Base-by-base conservation (phyloP, 2,113 vertebrate species). In the Ptychochromis oligacanthus region DNA sequence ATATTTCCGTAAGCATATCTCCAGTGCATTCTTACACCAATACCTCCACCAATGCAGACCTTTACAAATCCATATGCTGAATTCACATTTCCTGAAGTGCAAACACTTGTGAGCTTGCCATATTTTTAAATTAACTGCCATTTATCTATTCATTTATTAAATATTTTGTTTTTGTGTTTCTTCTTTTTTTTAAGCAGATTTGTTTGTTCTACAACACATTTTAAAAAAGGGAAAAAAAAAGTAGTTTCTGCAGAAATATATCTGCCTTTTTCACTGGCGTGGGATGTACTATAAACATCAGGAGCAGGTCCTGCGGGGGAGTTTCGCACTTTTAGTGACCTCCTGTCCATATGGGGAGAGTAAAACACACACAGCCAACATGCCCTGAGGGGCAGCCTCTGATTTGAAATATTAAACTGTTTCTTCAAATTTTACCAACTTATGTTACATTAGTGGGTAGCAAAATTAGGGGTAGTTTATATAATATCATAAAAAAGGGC, bases 181-280 rank as follows among this genome's bases (percentile, higher is more conserved):
- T 31, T 13, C 65, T 31, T 62, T 89, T 70, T 67, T 18, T 70
- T 55, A 49, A 18, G 49, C 34, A 46, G 31, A 54, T 67, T 87
- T 76, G 72, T 81, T 86, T 61, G 36, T 4, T 76, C 24, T 72
- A 59, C 20, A 49, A 64, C 7, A 61, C 26, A 26, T 31, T 75
- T n/a, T n/a, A n/a, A 75, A 49, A 74, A 64, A 79, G 83, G 61
- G 18, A 82, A 67, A 70, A 87, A 84, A 75, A 43, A 22, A 59
- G 70, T 11, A 43, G 57, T 80, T 81, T 78, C 64, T 67, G 77
- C 7, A 64, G 52, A 55, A 85, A 70, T 70, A 81, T 87, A n/a
- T n/a, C 28, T 67, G 36, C 58, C 55, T 55, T 52, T 81, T 86
- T 87, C 80, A 89, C 79, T 86, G 87, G 38, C 56, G 24, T 62